These are phyloP conservation scores for Drosophila rellima DNA, from an alignment of 2,888 invertebrate species.

Conservation along the genomic window DNA sequence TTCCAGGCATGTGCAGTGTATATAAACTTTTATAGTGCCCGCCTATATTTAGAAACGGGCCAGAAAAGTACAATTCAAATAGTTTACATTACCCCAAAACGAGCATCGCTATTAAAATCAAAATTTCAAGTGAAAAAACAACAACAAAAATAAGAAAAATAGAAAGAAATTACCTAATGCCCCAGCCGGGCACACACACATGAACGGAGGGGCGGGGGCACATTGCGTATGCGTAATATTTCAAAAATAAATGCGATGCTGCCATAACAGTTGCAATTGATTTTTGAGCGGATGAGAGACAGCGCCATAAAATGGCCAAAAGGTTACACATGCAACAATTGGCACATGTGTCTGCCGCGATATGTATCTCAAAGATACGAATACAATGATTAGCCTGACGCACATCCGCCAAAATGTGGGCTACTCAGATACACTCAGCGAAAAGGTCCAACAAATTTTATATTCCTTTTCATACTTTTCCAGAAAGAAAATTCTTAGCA, in stretches of 20 bases:
- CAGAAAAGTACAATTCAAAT: conserved; percentile 75
- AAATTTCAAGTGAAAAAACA: conserved; percentile 32
- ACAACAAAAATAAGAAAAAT: conserved; percentile 27
- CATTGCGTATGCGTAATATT: conserved; percentile 75
- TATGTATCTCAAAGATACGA: conserved; percentile 39
- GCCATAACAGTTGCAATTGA: conserved; percentile 63
- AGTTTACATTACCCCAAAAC: conserved; percentile 64
- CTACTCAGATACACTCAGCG: conserved; percentile 59
- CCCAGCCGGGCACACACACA: conserved; percentile 44
- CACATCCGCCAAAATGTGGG: conserved; percentile 74
- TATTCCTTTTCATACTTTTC: too few species aligned
- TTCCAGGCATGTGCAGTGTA: conserved; percentile 43
- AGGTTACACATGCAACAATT: conserved; percentile 70
- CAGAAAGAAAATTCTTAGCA: too few species aligned
- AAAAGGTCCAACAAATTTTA: too few species aligned
- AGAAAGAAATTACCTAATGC: conserved; percentile 75
- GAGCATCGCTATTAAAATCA: conserved; percentile 50
- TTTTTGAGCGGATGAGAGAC: conserved; percentile 30
- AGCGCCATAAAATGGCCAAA: conserved; percentile 23
- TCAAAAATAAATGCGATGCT: conserved; percentile 72
- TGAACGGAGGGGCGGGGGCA: neutral
- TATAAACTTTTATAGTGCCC: conserved; percentile 30
- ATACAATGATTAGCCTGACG: conserved; percentile 63
- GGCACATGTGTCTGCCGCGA: conserved; percentile 50
- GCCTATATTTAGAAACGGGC: conserved; percentile 37